These are phyloP conservation scores for Gryon sp. DNA, from an alignment of 1,140 invertebrate genomes.

Conservation along the genomic window DNA sequence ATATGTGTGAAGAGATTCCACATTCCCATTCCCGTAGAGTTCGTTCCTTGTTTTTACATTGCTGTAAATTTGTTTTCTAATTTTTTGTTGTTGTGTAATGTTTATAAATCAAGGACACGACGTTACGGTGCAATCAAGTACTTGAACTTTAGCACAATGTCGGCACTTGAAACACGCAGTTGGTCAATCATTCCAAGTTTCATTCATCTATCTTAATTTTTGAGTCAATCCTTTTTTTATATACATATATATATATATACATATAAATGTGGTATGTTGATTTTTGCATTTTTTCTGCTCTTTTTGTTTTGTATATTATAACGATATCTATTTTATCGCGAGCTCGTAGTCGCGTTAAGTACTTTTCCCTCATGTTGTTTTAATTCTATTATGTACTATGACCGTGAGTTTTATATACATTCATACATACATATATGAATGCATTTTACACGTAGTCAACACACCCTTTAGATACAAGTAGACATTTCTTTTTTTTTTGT, in stretches of 20 bases:
- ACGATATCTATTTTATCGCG: slow-evolving; percentile 7
- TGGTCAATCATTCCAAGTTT: slow-evolving; percentile 54
- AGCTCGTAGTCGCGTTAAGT: slow-evolving; percentile 34
- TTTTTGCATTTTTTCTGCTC: too few relatives aligned
- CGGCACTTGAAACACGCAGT: slow-evolving; percentile 26
- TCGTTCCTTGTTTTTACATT: slow-evolving; percentile 15
- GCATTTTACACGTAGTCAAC: too few relatives aligned
- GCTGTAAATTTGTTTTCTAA: background rate
- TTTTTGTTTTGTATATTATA: slow-evolving; percentile 27
- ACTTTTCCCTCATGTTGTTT: slow-evolving; percentile 43
- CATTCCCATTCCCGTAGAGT: slow-evolving; percentile 22
- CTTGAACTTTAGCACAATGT: slow-evolving; percentile 30
- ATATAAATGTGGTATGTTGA: slow-evolving; percentile 8
- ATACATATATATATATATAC: too few relatives aligned
- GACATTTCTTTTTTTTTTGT: too few relatives aligned
- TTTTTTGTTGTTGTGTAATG: too few relatives aligned
- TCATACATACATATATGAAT: slow-evolving; percentile 58
- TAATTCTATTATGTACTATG: slow-evolving; percentile 52
- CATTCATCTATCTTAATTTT: slow-evolving; percentile 23
- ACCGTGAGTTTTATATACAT: slow-evolving; percentile 59
- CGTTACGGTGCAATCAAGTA: slow-evolving; percentile 17
- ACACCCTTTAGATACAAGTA: too few relatives aligned
- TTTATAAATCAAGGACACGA: too few relatives aligned
- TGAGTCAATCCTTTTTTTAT: background rate
- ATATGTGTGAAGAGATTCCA: slow-evolving; percentile 17